Conservation (phyloP, 2,113 vertebrate genomes). For the Spilogale gracilis region DNA sequence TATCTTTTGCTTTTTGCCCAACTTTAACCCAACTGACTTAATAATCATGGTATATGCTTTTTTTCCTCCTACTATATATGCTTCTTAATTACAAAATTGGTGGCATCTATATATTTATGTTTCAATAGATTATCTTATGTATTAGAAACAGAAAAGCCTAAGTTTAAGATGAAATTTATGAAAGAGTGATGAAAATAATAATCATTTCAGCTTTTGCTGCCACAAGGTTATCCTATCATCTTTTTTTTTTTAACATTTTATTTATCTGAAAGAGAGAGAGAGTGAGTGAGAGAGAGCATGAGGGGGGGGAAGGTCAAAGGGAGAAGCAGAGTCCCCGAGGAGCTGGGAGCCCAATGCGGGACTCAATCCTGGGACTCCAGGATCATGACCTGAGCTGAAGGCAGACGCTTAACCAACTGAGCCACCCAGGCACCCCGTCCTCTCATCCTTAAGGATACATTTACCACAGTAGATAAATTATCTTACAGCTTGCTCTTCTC, state of each 20-base stretch:
- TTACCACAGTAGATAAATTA: not conserved
- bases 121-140: not conserved
- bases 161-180: not conserved
- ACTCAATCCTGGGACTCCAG: too few species aligned
- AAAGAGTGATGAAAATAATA: not conserved
- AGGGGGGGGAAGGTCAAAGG: too few species aligned
- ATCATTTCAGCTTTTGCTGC: not conserved
- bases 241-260: too few species aligned
- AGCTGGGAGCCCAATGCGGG: too few species aligned
- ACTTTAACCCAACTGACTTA: not conserved
- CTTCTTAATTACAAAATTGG: not conserved
- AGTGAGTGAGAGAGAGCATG: too few species aligned
- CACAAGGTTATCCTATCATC: rapidly evolving
- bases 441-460: not conserved
- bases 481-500: not conserved
- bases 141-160: not conserved
- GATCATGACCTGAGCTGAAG: too few species aligned
- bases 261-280: too few species aligned
- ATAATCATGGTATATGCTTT: not conserved
- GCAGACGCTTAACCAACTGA: too few species aligned
- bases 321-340: too few species aligned
- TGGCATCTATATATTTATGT: not conserved
- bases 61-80: not conserved
- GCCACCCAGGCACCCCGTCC: not conserved
- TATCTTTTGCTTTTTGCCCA: not conserved